Percentiles rank a stretch among this genome's conserved stretches.
Evolutionary conservation across 1,140 invertebrate species (phyloP).

Genomic region (Drosophila gunungcola): DNA sequence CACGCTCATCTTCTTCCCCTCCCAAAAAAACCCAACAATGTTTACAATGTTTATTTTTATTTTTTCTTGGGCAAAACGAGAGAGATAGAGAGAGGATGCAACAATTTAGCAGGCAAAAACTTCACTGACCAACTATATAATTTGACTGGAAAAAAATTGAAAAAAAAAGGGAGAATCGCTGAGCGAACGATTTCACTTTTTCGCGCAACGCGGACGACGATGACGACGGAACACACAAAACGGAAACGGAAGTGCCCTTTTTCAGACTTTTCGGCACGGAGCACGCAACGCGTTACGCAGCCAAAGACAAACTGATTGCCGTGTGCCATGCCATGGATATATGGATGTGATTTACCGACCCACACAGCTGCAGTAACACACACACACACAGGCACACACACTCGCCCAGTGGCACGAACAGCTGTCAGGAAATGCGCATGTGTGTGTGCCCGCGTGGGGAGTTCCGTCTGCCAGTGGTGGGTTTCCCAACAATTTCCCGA

Average conservation of each 20-base stretch:
- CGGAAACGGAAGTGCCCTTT: slow-evolving; percentile 23
- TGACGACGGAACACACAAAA: slow-evolving; percentile 12
- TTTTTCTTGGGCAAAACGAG: neutral
- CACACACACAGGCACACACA: slow-evolving; percentile 14
- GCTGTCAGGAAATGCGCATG: slow-evolving; percentile 59
- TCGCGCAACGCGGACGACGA: neutral
- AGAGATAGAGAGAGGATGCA: slow-evolving; percentile 6
- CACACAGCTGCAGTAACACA: slow-evolving; percentile 34
- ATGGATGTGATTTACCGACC: slow-evolving; percentile 80
- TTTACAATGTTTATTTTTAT: slow-evolving; percentile 15
- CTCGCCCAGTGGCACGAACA: slow-evolving; percentile 33
- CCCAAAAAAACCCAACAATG: neutral
- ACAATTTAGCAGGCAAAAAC: slow-evolving; percentile 11
- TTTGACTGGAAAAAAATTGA: slow-evolving; percentile 7
- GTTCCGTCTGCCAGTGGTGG: slow-evolving; percentile 8
- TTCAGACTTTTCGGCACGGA: slow-evolving; percentile 36
- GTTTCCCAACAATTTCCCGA: slow-evolving; percentile 16
- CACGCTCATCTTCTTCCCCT: neutral
- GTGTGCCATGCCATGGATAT: slow-evolving; percentile 62
- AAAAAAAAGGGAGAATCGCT: slow-evolving; percentile 2
- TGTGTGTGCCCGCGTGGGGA: slow-evolving; percentile 44
- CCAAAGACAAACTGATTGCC: slow-evolving; percentile 82
- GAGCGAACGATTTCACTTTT: slow-evolving; percentile 10
- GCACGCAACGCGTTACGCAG: slow-evolving; percentile 80
- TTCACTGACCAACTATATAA: slow-evolving; percentile 14